Base-by-base conservation (phyloP, 2,113 vertebrate genomes). In the Tinamus guttatus region DNA sequence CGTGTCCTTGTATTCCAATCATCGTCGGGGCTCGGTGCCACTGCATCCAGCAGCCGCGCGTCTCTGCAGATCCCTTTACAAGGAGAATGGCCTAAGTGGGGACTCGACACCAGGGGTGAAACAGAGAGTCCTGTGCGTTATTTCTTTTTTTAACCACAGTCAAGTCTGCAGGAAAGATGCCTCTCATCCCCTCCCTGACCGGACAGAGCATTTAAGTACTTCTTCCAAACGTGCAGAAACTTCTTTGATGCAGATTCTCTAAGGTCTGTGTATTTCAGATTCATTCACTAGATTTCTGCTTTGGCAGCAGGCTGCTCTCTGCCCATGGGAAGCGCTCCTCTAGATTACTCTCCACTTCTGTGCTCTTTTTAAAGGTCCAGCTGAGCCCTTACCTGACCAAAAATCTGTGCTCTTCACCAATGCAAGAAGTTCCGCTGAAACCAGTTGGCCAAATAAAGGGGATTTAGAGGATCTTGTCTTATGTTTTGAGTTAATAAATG, bases 1-100 rank as follows among this genome's bases (percentile, higher is more conserved):
- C 60, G 82, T 90, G 92, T 92, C 88, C 83, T 96, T 67, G 73
- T 95, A 92, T 89, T 75, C 83, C 90, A 92, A 78, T 96, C 95
- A 93, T 67, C 85, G 88, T 82, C 84, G 93, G 58, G 65, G 83
- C 81, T 95, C 88, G 81, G 80, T 96, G 95, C 86, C 3, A 0
- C 25, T 92, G 92, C 84, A 92, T 93, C 90, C 86, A 90, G 79
- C 59, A 84, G 62, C 88, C 79, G 67, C 77, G 90, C 5, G 1
- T 58, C 87, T 91, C 74, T 60, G 32, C 51, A 90, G 69, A 93
- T 89, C 77, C 73, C 49, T 24, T 64, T 0, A 0, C 71, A 89
- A 83, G 94, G 75, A 85, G 41, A 73, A 95, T 76, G n/a, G 67
- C 81, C 93, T 84, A 58, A 80, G 59, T 93, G 65, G 83, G 34